Evolutionary conservation across 1,140 invertebrate genomes (phyloP), one percentile per base, ranked within the genome.

Genomic region (Adoxophyes honmai): DNA sequence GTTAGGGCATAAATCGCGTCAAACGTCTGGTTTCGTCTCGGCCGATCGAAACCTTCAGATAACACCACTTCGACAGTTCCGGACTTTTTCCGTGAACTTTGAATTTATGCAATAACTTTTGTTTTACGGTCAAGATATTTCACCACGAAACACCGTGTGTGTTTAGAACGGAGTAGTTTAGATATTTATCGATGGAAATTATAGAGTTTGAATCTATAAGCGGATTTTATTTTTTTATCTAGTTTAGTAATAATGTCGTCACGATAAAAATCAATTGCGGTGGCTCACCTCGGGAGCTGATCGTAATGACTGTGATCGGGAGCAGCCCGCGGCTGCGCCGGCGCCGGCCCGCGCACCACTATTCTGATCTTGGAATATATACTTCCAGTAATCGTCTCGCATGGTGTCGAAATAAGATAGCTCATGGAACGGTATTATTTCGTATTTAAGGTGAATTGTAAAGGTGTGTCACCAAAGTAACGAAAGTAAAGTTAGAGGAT

Each of bases 261-360:
- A 68, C 67, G 76, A 81, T 81, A 80, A 74, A 70, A 75, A 81
- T 84, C 78, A 80, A 80, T 77, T 75, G 70, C 64, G 68, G 68
- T 66, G 57, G 59, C 60, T 70, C 59, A 66, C 54, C 66, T 76
- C 75, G 65, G 80, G 62, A 82, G 80, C 78, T 69, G 34, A n/a
- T 36, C 21, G 60, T 81, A 83, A 83, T 81, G 73, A 76, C 67
- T 76, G 76, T 68, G 65, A 69, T 80, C 66, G 56, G 53, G 13
- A 37, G 35, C 14, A 51, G 62, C 79, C 65, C 56, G 67, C 44
- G 66, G 79, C 73, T 33, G 55, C 59, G 16, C 36, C 53, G 34
- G 38, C 57, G 56, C 55, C 57, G 55, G 37, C 53, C 57, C 38
- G 11, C 9, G 37, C 7, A 16, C 38, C 48, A 18, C 15, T 62